phyloP scores from a whole-genome alignment of 2,797 vertebrate genomes.

The Melanotaenia maccullochi region DNA sequence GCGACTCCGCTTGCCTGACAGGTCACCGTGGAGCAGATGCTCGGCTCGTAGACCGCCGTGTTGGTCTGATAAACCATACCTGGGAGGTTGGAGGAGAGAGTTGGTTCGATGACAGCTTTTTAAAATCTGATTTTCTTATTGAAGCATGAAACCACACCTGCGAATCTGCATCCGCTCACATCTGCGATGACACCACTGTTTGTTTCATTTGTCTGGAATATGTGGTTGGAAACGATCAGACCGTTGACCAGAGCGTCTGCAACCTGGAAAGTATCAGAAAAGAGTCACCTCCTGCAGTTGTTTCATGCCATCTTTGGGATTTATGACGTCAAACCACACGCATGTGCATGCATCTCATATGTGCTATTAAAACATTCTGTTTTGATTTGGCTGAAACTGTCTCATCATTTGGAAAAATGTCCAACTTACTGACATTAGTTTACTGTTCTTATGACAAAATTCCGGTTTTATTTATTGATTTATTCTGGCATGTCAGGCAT shows the following conservation, averaged over 20 bases:
- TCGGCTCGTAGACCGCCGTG: conserved; percentile 22
- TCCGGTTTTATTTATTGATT: no score
- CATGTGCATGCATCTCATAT: no score
- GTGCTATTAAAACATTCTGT: no score
- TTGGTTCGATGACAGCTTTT: not conserved
- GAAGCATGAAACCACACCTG: conserved; percentile 25
- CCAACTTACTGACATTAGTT: no score
- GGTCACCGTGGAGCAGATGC: conserved; percentile 42
- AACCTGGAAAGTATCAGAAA: conserved; percentile 31
- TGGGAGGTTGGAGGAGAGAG: conserved; percentile 7
- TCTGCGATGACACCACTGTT: conserved; percentile 48
- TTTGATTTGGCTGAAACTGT: no score
- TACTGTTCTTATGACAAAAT: no score
- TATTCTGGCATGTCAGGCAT: no score
- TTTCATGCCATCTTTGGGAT: no score
- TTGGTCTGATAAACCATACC: conserved; percentile 44
- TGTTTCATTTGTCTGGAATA: conserved; percentile 39
- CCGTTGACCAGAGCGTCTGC: conserved; percentile 49
- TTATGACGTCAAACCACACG: no score
- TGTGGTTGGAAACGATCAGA: conserved; percentile 32
- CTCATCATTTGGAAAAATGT: no score
- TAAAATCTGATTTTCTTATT: not conserved
- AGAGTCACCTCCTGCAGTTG: no score
- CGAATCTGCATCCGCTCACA: conserved; percentile 54
- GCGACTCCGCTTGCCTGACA: conserved; percentile 46